A percentile compares a stretch with the other conserved stretches of the same genome.
phyloP scores from a whole-genome alignment of 2,113 vertebrate genomes.

The Sceloporus tristichus region DNA sequence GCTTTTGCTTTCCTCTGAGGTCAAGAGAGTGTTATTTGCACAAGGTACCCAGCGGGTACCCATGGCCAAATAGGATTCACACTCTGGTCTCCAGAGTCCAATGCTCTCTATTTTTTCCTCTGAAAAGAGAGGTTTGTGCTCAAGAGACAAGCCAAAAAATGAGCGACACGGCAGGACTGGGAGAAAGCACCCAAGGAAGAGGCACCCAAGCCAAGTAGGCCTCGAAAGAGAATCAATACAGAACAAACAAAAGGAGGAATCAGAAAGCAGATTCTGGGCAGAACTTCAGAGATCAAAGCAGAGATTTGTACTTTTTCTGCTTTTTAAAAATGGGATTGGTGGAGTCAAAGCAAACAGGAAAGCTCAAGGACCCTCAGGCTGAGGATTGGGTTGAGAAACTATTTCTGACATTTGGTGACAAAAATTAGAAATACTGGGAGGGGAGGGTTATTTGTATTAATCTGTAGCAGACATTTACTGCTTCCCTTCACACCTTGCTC shows the following conservation, averaged over 20 bases:
- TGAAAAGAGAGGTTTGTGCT: background rate
- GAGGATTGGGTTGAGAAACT: slow-evolving; percentile 27
- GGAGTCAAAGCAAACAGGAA: background rate
- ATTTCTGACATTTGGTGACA: slow-evolving; percentile 52
- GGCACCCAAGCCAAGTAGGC: background rate
- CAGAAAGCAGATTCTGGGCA: background rate
- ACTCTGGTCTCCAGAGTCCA: too few relatives aligned
- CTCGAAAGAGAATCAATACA: background rate
- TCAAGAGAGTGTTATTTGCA: too few relatives aligned
- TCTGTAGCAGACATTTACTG: slow-evolving; percentile 41
- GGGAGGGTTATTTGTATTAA: slow-evolving; percentile 33
- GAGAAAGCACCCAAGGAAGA: background rate
- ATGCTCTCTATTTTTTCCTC: background rate
- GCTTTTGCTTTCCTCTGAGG: too few relatives aligned
- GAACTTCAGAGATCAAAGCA: background rate
- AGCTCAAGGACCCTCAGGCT: background rate
- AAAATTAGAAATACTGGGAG: slow-evolving; percentile 45
- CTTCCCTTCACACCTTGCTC: slow-evolving; percentile 58
- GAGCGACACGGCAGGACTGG: background rate
- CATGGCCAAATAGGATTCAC: too few relatives aligned
- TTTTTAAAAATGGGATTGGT: background rate
- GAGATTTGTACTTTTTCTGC: background rate
- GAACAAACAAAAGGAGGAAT: background rate
- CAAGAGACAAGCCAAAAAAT: background rate
- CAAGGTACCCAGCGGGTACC: too few relatives aligned